Evolutionary conservation across 37 sponge, comb jelly and placozoan genomes (phyloP).

Genomic region (Chondrosia reniformis): DNA sequence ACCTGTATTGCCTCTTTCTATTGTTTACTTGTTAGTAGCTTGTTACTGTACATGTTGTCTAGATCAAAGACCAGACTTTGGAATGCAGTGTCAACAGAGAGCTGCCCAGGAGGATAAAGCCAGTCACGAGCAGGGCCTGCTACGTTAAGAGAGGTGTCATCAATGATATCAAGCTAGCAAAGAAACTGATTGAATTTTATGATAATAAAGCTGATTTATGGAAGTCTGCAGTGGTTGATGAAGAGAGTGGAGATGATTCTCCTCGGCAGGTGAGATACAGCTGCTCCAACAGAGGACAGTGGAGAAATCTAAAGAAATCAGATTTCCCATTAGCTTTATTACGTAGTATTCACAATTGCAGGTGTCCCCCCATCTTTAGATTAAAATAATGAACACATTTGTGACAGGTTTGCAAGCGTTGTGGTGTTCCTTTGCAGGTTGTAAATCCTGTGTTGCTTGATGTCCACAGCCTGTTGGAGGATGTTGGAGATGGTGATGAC

Average conservation of each 20-base stretch:
- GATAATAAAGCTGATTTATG: conserved; percentile 70
- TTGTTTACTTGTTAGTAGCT: not conserved
- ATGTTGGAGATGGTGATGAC: not conserved
- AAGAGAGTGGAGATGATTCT: not conserved
- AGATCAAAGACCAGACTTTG: conserved; percentile 64
- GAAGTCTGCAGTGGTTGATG: conserved; percentile 11
- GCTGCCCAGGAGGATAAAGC: conserved; percentile 75
- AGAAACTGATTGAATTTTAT: conserved; percentile 51
- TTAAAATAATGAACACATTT: no score
- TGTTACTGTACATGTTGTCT: not conserved
- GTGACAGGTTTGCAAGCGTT: no score
- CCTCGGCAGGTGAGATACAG: no score
- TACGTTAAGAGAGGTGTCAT: conserved; percentile 49
- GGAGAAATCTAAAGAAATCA: not conserved
- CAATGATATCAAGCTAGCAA: conserved; percentile 51
- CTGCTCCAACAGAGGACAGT: not conserved
- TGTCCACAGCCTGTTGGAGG: conserved; percentile 50
- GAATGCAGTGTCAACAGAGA: conserved; percentile 82
- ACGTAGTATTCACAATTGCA: no score
- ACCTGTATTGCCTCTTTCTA: not conserved
- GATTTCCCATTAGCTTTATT: no score
- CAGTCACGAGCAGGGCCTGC: conserved; percentile 17
- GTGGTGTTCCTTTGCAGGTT: no score
- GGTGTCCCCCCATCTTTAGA: no score
- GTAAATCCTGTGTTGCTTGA: not conserved